Conservation (phyloP, 2,888 invertebrate genomes). For the Dorcus parallelipipedus region DNA sequence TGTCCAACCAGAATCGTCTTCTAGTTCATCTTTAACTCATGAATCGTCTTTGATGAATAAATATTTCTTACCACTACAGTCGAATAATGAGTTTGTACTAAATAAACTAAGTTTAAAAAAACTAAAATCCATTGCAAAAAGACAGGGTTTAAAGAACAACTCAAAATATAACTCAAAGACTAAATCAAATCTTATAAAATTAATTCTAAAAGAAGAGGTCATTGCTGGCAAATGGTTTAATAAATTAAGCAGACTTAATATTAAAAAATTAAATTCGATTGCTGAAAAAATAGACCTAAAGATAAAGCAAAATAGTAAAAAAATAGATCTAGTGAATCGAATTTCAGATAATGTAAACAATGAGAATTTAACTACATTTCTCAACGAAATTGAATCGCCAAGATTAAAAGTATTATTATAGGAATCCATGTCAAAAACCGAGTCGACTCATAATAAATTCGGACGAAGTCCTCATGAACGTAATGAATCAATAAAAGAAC, state of each 20-base stretch:
- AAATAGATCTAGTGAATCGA: conserved; percentile 4
- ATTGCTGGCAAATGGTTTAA: conserved; percentile 9
- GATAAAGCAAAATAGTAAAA: neutral
- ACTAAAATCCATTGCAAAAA: neutral
- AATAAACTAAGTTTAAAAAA: neutral
- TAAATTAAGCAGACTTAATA: conserved; percentile 13
- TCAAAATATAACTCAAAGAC: conserved; percentile 2
- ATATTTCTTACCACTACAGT: neutral
- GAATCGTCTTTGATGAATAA: neutral
- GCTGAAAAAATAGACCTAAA: conserved; percentile 3
- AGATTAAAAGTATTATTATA: neutral
- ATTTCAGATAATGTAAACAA: neutral
- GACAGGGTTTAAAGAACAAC: neutral
- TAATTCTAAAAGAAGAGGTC: neutral
- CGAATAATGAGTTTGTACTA: neutral
- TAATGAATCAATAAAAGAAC: neutral
- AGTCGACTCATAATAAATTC: too few species aligned
- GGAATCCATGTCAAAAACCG: neutral
- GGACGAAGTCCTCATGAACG: neutral
- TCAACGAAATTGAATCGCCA: neutral
- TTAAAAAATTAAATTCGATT: conserved; percentile 16
- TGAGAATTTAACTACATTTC: neutral
- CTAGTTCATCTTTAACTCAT: too few species aligned
- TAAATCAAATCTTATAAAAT: neutral
- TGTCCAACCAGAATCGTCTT: too few species aligned